Evolutionary conservation across 2,797 vertebrate genomes (phyloP).

Genomic region (Neosilurus hyrtlii): DNA sequence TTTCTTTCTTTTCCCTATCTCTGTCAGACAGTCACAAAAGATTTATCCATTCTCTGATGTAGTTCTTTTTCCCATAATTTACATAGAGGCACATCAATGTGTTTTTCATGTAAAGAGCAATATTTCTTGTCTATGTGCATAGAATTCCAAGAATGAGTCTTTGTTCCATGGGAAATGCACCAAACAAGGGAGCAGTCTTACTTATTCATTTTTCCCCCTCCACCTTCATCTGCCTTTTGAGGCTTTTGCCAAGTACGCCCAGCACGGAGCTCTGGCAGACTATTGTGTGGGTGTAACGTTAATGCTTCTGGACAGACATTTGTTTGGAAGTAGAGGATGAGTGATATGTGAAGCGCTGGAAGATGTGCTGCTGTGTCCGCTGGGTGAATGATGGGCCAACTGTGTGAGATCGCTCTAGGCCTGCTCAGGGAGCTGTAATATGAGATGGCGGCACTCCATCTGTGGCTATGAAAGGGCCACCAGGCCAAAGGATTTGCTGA

Average conservation of each 20-base stretch:
- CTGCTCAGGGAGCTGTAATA: slow-evolving; percentile 56
- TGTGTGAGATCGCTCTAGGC: slow-evolving; percentile 48
- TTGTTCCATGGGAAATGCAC: slow-evolving; percentile 62
- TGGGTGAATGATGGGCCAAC: slow-evolving; percentile 70
- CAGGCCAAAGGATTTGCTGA: slow-evolving; percentile 65
- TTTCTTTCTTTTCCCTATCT: slow-evolving; percentile 23
- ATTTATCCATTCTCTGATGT: slow-evolving; percentile 38
- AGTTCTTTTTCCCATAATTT: slow-evolving; percentile 59
- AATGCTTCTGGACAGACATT: slow-evolving; percentile 58
- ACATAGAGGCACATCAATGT: slow-evolving; percentile 60
- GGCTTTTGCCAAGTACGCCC: slow-evolving; percentile 53
- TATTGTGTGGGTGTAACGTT: slow-evolving; percentile 54
- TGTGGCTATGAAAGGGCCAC: slow-evolving; percentile 60
- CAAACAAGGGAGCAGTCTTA: slow-evolving; percentile 59
- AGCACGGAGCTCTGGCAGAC: slow-evolving; percentile 53
- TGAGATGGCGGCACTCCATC: slow-evolving; percentile 65
- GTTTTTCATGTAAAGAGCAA: slow-evolving; percentile 67
- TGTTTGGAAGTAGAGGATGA: slow-evolving; percentile 64
- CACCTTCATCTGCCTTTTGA: slow-evolving; percentile 57
- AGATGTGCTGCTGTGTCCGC: slow-evolving; percentile 57
- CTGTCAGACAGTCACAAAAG: slow-evolving; percentile 6
- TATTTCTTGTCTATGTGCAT: slow-evolving; percentile 45
- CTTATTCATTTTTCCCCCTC: slow-evolving; percentile 53
- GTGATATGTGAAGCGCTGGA: slow-evolving; percentile 66
- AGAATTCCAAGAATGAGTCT: slow-evolving; percentile 51